Evolutionary conservation across 2,797 vertebrate genomes (phyloP), one percentile per base, ranked within the genome.

Genomic region (Lepus townsendii): DNA sequence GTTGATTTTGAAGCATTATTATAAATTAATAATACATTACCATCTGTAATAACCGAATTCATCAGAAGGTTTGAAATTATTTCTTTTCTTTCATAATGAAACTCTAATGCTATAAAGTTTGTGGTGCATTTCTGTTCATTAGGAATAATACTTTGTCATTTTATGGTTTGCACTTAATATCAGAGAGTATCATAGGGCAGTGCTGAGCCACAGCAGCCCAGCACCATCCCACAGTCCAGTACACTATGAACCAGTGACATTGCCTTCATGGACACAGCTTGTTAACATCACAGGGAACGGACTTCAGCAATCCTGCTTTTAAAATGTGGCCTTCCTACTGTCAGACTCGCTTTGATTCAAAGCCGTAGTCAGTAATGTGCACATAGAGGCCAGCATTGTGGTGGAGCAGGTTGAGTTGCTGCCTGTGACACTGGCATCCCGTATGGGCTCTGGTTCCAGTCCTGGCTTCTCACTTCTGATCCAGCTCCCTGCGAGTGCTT

Each of bases 1-100:
- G 8, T 57, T 79, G 30, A 68, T 88, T 73, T 69, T 73, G 35
- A 95, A 88, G 62, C 95, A 38, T 57, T 84, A 66, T 60, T 65
- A 13, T 79, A 77, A 91, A 73, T 57, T 24, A 78, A 69, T 82
- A n/a, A 73, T 80, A 83, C n/a, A 85, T 57, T 54, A 69, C 13
- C 57, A 26, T 75, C 68, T 72, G 32, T 26, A 84, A 2, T 80
- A 69, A 65, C 63, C 42, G 66, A 93, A 42, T 73, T 73, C 38
- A 62, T 71, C 42, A 26, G 54, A 38, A 73, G 14, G 24, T 47
- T 88, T 66, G n/a, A 68, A 60, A 66, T 93, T 79, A 1, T 85
- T 71, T 6, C 54, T 71, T 62, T 75, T 65, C 27, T 92, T 95
- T 66, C 26, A 57, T 72, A 68, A 78, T 88, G 38, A 90, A 84